phyloP scores from a whole-genome alignment of 2,888 invertebrate species.

The Acronicta leporina region DNA sequence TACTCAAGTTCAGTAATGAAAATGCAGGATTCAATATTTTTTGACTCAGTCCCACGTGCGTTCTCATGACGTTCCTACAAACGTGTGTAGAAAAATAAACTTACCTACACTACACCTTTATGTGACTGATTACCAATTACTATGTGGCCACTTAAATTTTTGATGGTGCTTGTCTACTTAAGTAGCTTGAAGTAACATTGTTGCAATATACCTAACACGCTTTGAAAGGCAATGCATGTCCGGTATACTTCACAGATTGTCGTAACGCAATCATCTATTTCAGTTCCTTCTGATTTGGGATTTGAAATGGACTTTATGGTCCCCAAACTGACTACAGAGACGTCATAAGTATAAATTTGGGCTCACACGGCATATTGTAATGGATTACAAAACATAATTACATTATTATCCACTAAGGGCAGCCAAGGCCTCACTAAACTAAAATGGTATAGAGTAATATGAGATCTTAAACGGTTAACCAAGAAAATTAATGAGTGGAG shows the following conservation, averaged over 20 bases:
- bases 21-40: slow-evolving; percentile 19
- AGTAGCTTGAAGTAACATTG: slow-evolving; percentile 22
- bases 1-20: slow-evolving; percentile 21
- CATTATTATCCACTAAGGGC: slow-evolving; percentile 75
- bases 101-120: slow-evolving; percentile 38
- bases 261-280: slow-evolving; percentile 53
- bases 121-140: slow-evolving; percentile 41
- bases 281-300: slow-evolving; percentile 49
- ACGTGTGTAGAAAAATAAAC: slow-evolving; percentile 29
- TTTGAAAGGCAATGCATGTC: slow-evolving; percentile 34
- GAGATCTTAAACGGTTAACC: slow-evolving; percentile 61
- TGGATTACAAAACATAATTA: slow-evolving; percentile 72
- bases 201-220: slow-evolving; percentile 37
- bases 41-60: slow-evolving; percentile 2
- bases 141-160: slow-evolving; percentile 29
- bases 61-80: slow-evolving; percentile 33
- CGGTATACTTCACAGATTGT: slow-evolving; percentile 51
- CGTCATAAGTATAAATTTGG: slow-evolving; percentile 81
- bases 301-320: slow-evolving; percentile 61
- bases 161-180: slow-evolving; percentile 22
- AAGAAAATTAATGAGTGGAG: slow-evolving; percentile 59
- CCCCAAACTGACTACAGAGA: slow-evolving; percentile 65
- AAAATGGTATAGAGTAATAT: slow-evolving; percentile 65
- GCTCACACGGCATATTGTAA: slow-evolving; percentile 77
- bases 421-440: slow-evolving; percentile 70